Percentiles rank a stretch among this genome's conserved stretches.
These are phyloP conservation scores for Euwallacea similis DNA, from an alignment of 1,140 invertebrate genomes.

Conservation along the genomic window DNA sequence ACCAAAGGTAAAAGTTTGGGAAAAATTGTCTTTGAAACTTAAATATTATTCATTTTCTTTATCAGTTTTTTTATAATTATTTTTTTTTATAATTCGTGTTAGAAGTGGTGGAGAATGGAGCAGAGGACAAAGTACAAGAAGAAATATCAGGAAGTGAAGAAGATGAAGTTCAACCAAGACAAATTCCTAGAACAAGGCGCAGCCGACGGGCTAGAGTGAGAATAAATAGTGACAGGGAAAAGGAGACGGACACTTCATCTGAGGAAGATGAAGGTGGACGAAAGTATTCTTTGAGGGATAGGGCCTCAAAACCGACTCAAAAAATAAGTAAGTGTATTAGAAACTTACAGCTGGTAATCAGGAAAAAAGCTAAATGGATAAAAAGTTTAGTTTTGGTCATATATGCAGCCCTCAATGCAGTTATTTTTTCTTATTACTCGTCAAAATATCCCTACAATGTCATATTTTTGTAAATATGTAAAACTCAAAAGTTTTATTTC, in stretches of 20 bases:
- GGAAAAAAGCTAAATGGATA: too few species aligned
- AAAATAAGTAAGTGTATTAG: slow-evolving; percentile 41
- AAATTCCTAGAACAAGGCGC: slow-evolving; percentile 4
- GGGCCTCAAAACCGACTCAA: slow-evolving; percentile 42
- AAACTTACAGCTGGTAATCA: too few species aligned
- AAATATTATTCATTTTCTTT: neutral
- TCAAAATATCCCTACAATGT: too few species aligned
- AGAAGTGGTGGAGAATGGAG: slow-evolving; percentile 14
- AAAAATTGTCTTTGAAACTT: neutral
- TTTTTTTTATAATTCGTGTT: neutral
- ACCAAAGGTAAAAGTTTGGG: slow-evolving; percentile 3
- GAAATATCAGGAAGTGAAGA: slow-evolving; percentile 21
- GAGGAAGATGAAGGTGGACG: slow-evolving; percentile 40
- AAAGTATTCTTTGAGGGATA: slow-evolving; percentile 47
- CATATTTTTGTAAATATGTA: too few species aligned
- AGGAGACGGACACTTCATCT: slow-evolving; percentile 36
- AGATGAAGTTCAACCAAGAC: slow-evolving; percentile 28
- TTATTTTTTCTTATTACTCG: too few species aligned
- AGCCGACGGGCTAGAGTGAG: slow-evolving; percentile 12
- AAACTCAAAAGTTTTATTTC: too few species aligned
- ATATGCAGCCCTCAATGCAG: too few species aligned
- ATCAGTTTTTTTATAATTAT: neutral
- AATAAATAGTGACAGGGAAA: slow-evolving; percentile 21
- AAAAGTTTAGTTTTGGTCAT: too few species aligned
- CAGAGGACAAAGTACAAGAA: slow-evolving; percentile 21